These are phyloP conservation scores for Megalurothrips usitatus DNA, from an alignment of 2,888 invertebrate genomes.

Conservation along the genomic window DNA sequence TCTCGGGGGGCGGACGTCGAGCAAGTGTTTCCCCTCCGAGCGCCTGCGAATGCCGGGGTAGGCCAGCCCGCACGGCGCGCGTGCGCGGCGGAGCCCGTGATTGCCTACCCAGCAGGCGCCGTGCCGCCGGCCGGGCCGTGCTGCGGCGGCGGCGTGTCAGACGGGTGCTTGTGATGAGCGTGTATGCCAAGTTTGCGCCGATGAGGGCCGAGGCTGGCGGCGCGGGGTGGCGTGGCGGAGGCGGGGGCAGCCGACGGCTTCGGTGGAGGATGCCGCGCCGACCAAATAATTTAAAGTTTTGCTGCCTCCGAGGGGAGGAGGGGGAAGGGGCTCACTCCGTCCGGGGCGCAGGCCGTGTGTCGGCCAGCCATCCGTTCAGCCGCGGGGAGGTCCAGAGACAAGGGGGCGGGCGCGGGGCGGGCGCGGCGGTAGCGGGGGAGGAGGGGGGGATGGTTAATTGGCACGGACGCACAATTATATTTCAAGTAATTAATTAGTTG, in stretches of 20 bases:
- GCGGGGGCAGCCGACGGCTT: no score
- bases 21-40: no score
- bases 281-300: not conserved
- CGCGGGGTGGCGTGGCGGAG: no score
- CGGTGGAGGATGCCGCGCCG: not conserved
- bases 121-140: no score
- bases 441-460: not conserved
- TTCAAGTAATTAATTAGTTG: constrained; percentile 24
- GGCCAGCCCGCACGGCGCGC: no score
- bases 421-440: not conserved
- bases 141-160: not conserved
- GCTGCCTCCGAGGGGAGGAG: not conserved
- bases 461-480: constrained; percentile 3
- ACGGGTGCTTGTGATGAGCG: not conserved
- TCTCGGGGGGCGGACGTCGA: no score
- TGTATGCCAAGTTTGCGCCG: not conserved
- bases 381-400: not conserved
- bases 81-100: no score
- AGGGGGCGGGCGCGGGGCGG: not conserved
- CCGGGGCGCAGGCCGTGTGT: no score
- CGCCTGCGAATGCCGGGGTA: no score
- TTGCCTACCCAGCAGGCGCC: no score
- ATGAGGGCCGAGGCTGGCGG: not conserved
- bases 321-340: not conserved
- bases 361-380: not conserved